A percentile compares a stretch with the other conserved stretches of the same genome.
Evolutionary conservation across 1,140 invertebrate species (phyloP).

Genomic region (Aphidius gifuensis): DNA sequence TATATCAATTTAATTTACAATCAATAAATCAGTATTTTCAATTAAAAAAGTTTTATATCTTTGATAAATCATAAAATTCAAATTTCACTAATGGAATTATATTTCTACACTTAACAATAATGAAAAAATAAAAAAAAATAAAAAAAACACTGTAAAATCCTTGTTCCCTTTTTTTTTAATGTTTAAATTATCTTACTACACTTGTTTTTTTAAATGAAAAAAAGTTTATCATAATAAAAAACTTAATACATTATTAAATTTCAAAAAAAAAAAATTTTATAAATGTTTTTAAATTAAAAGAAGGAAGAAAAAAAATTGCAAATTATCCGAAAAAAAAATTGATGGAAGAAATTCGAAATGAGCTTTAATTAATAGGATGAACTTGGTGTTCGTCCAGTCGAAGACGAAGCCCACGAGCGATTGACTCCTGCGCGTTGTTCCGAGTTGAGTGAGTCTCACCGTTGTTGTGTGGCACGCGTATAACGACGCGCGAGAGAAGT

Average conservation of each 20-base stretch:
- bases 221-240: too few relatives aligned
- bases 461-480: constrained; percentile 43
- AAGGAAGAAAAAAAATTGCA: not conserved
- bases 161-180: constrained; percentile 25
- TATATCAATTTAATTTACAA: not conserved
- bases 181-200: constrained; percentile 7
- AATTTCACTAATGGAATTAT: not conserved
- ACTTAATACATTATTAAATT: too few relatives aligned
- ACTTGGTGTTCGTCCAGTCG: constrained; percentile 36
- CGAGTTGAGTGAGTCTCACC: constrained; percentile 5
- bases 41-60: not conserved
- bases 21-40: not conserved
- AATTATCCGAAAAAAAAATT: too few relatives aligned
- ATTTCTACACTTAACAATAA: not conserved
- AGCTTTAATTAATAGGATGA: constrained; percentile 11
- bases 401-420: constrained; percentile 50
- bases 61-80: not conserved
- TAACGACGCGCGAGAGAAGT: constrained; percentile 28
- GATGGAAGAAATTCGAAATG: too few relatives aligned
- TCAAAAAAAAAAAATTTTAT: constrained; percentile 16
- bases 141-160: constrained; percentile 5
- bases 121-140: not conserved
- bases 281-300: not conserved
- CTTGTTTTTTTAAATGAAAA: constrained; percentile 9
- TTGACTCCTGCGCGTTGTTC: constrained; percentile 48